A percentile compares a stretch with the other conserved stretches of the same genome.
phyloP scores from a whole-genome alignment of 1,140 invertebrate species.

The Neuroterus valhalla region DNA sequence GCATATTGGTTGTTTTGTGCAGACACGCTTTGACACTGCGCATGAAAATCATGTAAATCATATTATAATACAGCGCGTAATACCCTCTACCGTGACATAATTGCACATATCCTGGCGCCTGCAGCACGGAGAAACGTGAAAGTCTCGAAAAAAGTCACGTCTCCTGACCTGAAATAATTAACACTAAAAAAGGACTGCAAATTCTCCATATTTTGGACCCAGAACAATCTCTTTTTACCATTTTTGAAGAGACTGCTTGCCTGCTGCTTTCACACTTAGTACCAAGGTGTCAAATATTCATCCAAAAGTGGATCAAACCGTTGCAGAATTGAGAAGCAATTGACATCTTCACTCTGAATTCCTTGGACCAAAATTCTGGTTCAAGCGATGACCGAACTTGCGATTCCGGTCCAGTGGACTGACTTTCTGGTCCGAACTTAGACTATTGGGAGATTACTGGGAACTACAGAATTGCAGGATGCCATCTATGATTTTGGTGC shows the following conservation, averaged over 20 bases:
- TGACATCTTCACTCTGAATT: too few species aligned
- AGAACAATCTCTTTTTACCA: not conserved
- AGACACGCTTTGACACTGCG: conserved; percentile 5
- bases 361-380: too few species aligned
- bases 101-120: conserved; percentile 22
- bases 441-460: too few species aligned
- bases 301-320: too few species aligned
- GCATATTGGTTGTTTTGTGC: conserved; percentile 15
- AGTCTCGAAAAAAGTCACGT: not conserved
- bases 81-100: conserved; percentile 14
- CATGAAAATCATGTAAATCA: conserved; percentile 10
- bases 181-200: not conserved
- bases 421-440: too few species aligned
- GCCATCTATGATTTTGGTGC: too few species aligned
- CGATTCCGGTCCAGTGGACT: too few species aligned
- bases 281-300: too few species aligned
- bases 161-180: not conserved
- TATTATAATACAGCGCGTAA: not conserved
- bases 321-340: too few species aligned
- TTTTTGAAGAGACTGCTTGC: not conserved
- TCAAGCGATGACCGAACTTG: too few species aligned
- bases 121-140: conserved; percentile 2
- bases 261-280: too few species aligned
- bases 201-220: not conserved
- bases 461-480: too few species aligned